Conservation (phyloP, 2,888 invertebrate genomes). For the Pecten maximus region DNA sequence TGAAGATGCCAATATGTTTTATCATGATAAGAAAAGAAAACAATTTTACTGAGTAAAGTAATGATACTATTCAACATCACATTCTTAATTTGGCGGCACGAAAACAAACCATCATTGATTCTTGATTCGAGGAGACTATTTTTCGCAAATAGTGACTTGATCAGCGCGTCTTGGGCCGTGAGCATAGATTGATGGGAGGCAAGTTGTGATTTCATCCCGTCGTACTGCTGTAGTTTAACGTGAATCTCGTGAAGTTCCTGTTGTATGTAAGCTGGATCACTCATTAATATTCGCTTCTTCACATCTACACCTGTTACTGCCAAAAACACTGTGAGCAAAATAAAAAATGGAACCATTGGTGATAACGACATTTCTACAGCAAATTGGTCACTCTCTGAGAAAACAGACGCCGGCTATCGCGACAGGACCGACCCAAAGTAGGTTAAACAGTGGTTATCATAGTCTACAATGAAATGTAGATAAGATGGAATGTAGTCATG, state of each 20-base stretch:
- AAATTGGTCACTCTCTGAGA: too few relatives aligned
- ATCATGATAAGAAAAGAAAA: background rate
- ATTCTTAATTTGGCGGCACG: background rate
- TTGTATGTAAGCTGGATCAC: background rate
- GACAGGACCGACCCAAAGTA: too few relatives aligned
- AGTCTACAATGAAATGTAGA: too few relatives aligned
- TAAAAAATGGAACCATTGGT: too few relatives aligned
- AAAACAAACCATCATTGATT: background rate
- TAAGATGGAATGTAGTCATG: too few relatives aligned
- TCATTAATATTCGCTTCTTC: background rate
- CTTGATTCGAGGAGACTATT: background rate
- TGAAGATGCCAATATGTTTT: background rate
- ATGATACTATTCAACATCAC: background rate
- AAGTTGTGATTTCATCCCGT: background rate
- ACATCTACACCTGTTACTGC: background rate
- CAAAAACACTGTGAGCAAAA: too few relatives aligned
- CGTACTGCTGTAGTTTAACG: background rate
- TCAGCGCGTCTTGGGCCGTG: background rate
- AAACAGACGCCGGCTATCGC: too few relatives aligned
- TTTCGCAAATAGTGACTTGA: background rate
- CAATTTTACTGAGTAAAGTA: background rate
- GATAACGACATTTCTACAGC: too few relatives aligned
- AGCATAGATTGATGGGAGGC: background rate
- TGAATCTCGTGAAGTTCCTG: background rate
- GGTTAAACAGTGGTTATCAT: too few relatives aligned